phyloP scores from a whole-genome alignment of 2,888 invertebrate genomes.

The Drosophila picticornis region DNA sequence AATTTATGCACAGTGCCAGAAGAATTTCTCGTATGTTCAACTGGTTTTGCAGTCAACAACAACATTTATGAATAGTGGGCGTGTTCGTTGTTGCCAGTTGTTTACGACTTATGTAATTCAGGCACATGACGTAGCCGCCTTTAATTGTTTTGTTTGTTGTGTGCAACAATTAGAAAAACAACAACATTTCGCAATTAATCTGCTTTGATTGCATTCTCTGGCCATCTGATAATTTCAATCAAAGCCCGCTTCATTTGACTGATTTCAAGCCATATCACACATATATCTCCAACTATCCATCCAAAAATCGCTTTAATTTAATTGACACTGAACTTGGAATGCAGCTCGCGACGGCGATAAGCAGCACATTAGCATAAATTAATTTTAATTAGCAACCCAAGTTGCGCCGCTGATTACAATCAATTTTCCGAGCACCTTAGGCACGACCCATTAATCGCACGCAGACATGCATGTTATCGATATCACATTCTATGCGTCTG shows the following conservation, averaged over 20 bases:
- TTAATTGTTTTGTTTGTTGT: constrained; percentile 71
- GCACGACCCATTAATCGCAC: constrained; percentile 1
- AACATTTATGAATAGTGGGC: constrained; percentile 58
- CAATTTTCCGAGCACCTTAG: constrained; percentile 27
- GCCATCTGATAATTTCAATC: constrained; percentile 3
- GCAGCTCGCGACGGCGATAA: constrained; percentile 30
- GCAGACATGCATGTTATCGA: constrained; percentile 7
- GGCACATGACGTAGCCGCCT: constrained; percentile 36
- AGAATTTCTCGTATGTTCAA: constrained; percentile 40
- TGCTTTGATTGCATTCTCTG: constrained; percentile 48
- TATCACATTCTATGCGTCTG: constrained; percentile 5
- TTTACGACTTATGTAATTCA: constrained; percentile 45
- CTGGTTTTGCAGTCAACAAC: constrained; percentile 40
- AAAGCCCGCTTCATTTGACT: constrained; percentile 6
- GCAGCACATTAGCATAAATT: constrained; percentile 34
- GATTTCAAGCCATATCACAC: not conserved
- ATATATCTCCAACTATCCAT: not conserved
- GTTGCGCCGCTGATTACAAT: constrained; percentile 19
- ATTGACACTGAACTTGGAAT: constrained; percentile 56
- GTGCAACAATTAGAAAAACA: constrained; percentile 16
- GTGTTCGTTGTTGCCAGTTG: constrained; percentile 45
- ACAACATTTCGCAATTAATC: constrained; percentile 38
- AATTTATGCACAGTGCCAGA: constrained; percentile 68
- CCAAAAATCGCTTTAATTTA: constrained; percentile 15
- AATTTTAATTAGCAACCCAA: constrained; percentile 51